Evolutionary conservation across 2,113 vertebrate species (phyloP).

Genomic region (Psittacula cyanocephala): DNA sequence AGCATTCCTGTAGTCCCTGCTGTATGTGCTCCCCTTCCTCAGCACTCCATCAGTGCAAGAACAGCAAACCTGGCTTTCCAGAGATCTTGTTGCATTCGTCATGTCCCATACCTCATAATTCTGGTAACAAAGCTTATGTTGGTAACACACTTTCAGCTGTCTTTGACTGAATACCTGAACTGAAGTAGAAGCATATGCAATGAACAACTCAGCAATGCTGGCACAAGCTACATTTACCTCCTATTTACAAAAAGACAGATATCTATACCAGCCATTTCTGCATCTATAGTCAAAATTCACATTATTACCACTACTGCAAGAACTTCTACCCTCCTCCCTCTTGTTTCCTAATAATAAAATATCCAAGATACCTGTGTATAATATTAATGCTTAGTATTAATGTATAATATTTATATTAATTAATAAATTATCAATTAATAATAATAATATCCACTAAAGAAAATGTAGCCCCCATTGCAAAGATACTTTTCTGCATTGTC

Average conservation of each 20-base stretch:
- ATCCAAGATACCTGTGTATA: not conserved
- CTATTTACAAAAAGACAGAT: not conserved
- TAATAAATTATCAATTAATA: too few species aligned
- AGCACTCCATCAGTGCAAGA: not conserved
- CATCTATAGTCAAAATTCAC: not conserved
- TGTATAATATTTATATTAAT: too few species aligned
- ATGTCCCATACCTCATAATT: not conserved
- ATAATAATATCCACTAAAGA: not conserved
- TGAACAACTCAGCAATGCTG: not conserved
- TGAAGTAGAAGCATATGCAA: not conserved
- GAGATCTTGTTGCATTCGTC: not conserved
- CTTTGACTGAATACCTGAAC: not conserved
- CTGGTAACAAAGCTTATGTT: not conserved
- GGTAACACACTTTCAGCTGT: not conserved
- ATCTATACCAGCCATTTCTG: not conserved
- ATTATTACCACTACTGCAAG: not conserved
- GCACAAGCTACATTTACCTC: not conserved
- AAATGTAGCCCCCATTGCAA: not conserved
- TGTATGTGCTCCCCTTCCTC: not conserved
- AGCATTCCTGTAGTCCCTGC: not conserved
- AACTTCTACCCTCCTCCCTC: not conserved
- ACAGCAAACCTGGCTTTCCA: not conserved
- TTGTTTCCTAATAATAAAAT: not conserved
- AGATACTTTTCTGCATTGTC: not conserved
- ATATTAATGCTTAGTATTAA: not conserved